Percentiles rank a stretch among this genome's conserved stretches.
These are phyloP conservation scores for Ormyrus labotus DNA, from an alignment of 2,888 invertebrate species.

Conservation along the genomic window DNA sequence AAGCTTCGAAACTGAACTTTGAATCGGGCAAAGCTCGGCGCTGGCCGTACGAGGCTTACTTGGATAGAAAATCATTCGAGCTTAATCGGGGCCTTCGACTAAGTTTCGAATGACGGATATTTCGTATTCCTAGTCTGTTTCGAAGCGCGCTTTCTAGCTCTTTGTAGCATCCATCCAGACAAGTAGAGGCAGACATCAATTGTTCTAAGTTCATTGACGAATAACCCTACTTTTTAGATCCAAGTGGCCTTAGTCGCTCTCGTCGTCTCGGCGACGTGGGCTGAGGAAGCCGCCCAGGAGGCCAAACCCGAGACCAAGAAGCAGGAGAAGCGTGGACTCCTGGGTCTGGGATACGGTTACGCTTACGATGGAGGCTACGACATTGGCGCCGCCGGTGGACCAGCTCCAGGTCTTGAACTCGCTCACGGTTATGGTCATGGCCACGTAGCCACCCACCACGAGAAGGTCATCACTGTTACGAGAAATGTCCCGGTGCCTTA, in stretches of 20 bases:
- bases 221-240: slow-evolving; percentile 77
- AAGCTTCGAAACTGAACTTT: no score
- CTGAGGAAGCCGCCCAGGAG: slow-evolving; percentile 80
- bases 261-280: slow-evolving; percentile 81
- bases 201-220: no score
- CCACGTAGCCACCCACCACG: slow-evolving; percentile 72
- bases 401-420: slow-evolving; percentile 77
- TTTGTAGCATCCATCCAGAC: no score
- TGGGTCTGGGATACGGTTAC: slow-evolving; percentile 88
- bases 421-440: slow-evolving; percentile 88
- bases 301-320: slow-evolving; percentile 76
- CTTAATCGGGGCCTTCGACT: no score
- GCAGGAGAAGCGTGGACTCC: slow-evolving; percentile 88
- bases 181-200: no score
- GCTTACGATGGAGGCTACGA: slow-evolving; percentile 88
- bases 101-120: no score
- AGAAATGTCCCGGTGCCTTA: slow-evolving; percentile 79
- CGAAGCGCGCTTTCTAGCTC: no score
- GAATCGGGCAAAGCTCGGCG: no score
- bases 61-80: no score
- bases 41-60: no score
- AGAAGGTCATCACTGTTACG: slow-evolving; percentile 82
- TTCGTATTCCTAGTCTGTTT: no score
- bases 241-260: slow-evolving; percentile 84
- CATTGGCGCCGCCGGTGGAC: slow-evolving; percentile 79